Evolutionary conservation across 2,888 invertebrate genomes (phyloP).

Genomic region (Cataglyphis rosenhaueri): DNA sequence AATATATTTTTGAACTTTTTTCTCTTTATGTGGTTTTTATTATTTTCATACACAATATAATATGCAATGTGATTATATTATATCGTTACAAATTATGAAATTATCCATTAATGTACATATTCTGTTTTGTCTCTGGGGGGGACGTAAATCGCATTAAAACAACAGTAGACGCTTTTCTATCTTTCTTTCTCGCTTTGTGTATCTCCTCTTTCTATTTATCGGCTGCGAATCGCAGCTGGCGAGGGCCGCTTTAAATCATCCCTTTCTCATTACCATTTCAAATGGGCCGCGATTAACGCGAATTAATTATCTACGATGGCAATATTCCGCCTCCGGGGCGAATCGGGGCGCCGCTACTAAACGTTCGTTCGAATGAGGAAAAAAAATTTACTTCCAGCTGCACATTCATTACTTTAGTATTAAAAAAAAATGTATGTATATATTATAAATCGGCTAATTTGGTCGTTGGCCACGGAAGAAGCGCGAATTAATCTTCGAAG

Average conservation of each 20-base stretch:
- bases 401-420: constrained; percentile 9
- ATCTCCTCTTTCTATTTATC: constrained; percentile 32
- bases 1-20: constrained; percentile 1
- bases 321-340: constrained; percentile 64
- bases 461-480: constrained; percentile 14
- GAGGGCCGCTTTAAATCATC: constrained; percentile 67
- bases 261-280: constrained; percentile 74
- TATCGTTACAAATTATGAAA: constrained; percentile 8
- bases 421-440: neutral
- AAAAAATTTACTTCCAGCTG: constrained; percentile 23
- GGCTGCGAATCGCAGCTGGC: constrained; percentile 43
- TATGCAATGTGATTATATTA: neutral
- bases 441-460: constrained; percentile 47
- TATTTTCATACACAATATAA: neutral
- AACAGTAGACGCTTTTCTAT: neutral
- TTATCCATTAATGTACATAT: constrained; percentile 26
- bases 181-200: neutral
- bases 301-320: constrained; percentile 76
- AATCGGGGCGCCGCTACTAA: constrained; percentile 40
- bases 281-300: constrained; percentile 77
- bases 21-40: neutral
- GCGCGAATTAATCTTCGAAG: constrained; percentile 47
- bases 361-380: constrained; percentile 47
- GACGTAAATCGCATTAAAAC: neutral
- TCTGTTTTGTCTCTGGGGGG: neutral